A percentile compares a stretch with the other conserved stretches of the same genome.
Conservation (phyloP, 2,888 invertebrate species). For the Phaonia tiefii region DNA sequence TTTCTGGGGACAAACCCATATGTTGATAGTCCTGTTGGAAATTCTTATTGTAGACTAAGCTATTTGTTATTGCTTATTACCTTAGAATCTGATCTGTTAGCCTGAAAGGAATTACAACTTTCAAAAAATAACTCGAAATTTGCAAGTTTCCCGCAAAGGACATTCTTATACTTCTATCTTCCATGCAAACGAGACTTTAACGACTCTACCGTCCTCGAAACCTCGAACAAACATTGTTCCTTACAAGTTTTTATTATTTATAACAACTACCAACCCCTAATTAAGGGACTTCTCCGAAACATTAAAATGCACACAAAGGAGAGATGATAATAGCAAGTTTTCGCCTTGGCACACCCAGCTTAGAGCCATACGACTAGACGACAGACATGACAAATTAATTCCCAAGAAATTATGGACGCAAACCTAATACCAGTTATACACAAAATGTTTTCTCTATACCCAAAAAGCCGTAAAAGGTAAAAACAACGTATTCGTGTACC, state of each 20-base stretch:
- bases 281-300: conserved; percentile 26
- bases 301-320: not conserved
- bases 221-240: not conserved
- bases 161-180: too few species aligned
- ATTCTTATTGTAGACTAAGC: too few species aligned
- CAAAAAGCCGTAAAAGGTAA: conserved; percentile 25
- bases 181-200: not conserved
- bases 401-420: conserved; percentile 10
- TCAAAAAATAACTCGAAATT: too few species aligned
- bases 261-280: conserved; percentile 31
- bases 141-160: too few species aligned
- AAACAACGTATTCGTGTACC: conserved; percentile 4
- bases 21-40: too few species aligned
- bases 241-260: not conserved
- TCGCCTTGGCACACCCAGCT: not conserved
- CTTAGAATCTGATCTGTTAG: too few species aligned
- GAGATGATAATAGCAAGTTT: not conserved
- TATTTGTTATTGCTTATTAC: too few species aligned
- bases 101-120: too few species aligned
- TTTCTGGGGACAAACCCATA: too few species aligned
- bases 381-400: not conserved
- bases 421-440: too few species aligned
- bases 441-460: conserved; percentile 4
- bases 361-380: too few species aligned
- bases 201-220: not conserved